Evolutionary conservation across 2,888 invertebrate species (phyloP), one percentile per base, ranked within the genome.

Genomic region (Eudemis profundana): DNA sequence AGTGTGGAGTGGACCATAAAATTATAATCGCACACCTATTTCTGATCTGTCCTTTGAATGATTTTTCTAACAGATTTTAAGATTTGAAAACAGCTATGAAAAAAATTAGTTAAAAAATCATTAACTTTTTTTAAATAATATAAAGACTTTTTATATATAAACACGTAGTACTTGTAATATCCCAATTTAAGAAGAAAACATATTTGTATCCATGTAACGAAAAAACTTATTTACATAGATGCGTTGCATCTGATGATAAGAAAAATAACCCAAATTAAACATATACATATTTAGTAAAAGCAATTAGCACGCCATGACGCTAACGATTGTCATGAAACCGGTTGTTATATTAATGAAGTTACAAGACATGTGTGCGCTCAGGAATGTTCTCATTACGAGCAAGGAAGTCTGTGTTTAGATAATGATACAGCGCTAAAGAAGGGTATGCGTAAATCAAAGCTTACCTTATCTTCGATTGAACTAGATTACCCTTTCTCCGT

Each of bases 341-440:
- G 29, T 44, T 44, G 17, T 44, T 8, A 29, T n/a, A 42, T 56
- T 44, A 56, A 44, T 56, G n/a, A 44, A 29, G 44, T 56, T 56
- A 53, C 23, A 40, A 21, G 14, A 8, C 38, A 27, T 36, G 23
- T 53, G 47, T 29, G 49, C 23, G 44, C 8, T 10, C 8, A 29
- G 54, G 54, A 56, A 44, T 56, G 42, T 56, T 56, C 42, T 44
- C 42, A 56, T 56, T 44, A 47, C 47, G 29, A 8, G 23, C 21
- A 7, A 59, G 36, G 36, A 46, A 59, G 47, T 15, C 21, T 19
- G 38, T 54, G 12, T 36, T 47, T 36, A n/a, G 15, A 50, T 29
- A 51, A 53, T 51, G 27, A 47, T 47, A 53, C 27, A 27, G 14
- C 27, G 56, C 36, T 47, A 47, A 23, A 47, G 10, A 59, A 46